phyloP scores from a whole-genome alignment of 2,797 vertebrate species.

The Channa striata region DNA sequence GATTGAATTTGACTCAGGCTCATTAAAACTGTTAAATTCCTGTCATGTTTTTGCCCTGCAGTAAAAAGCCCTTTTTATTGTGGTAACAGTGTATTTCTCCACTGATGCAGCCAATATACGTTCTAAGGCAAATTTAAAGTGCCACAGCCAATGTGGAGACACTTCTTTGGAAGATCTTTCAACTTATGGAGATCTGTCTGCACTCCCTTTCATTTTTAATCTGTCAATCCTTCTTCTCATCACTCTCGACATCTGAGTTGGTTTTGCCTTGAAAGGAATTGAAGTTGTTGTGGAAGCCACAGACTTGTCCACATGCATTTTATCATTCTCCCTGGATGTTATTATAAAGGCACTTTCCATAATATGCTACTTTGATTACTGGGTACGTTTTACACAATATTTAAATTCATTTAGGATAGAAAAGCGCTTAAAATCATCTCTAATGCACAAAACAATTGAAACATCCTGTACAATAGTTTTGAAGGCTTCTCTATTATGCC shows the following conservation, averaged over 20 bases:
- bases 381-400: too few species aligned
- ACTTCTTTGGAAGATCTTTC: conserved; percentile 47
- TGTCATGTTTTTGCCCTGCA: conserved; percentile 52
- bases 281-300: conserved; percentile 28
- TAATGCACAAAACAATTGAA: background rate
- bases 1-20: conserved; percentile 48
- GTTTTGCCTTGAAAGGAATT: conserved; percentile 59
- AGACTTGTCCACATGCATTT: conserved; percentile 5
- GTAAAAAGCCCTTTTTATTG: conserved; percentile 37
- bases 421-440: background rate
- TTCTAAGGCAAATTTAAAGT: conserved; percentile 39
- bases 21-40: conserved; percentile 55
- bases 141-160: conserved; percentile 27
- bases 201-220: conserved; percentile 73
- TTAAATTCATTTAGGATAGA: conserved; percentile 4
- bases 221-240: conserved; percentile 70
- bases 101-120: conserved; percentile 5
- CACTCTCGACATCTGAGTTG: conserved; percentile 47
- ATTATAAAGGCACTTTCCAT: conserved; percentile 25
- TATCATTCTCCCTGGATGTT: conserved; percentile 23
- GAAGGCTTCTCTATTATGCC: conserved; percentile 5
- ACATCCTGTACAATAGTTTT: background rate
- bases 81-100: background rate
- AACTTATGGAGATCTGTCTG: conserved; percentile 37
- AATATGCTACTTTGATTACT: too few species aligned